Conservation (phyloP, 2,113 vertebrate species). For the Emydura subglobosa region DNA sequence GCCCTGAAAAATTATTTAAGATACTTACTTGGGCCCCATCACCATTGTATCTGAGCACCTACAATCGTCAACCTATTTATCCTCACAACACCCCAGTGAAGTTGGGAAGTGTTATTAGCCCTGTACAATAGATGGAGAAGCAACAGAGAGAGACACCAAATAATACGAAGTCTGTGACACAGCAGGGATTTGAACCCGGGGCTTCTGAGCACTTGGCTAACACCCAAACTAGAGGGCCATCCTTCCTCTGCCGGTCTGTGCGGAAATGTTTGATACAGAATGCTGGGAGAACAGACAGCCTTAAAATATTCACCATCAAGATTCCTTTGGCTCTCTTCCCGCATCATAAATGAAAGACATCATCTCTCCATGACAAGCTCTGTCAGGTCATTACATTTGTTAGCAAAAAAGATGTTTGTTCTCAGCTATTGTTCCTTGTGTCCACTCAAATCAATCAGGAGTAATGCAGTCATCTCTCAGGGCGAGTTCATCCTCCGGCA, state of each 20-base stretch:
- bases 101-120: accelerated
- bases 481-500: slow-evolving; percentile 1
- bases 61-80: background rate
- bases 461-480: slow-evolving; percentile 26
- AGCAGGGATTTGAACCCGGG: background rate
- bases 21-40: accelerated
- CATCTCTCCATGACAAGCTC: background rate
- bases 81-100: accelerated
- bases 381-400: slow-evolving; percentile 26
- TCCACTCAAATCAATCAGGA: slow-evolving; percentile 60
- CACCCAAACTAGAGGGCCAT: accelerated
- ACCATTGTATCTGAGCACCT: background rate
- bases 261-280: background rate
- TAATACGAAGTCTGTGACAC: accelerated
- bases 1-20: background rate
- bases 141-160: background rate
- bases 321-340: background rate
- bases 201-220: background rate
- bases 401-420: slow-evolving; percentile 25
- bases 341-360: background rate
- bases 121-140: background rate
- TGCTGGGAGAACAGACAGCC: background rate
- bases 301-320: background rate
- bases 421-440: slow-evolving; percentile 24
- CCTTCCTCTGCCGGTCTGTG: background rate